Conservation (phyloP, 1,140 invertebrate species). For the Habropoda laboriosa region DNA sequence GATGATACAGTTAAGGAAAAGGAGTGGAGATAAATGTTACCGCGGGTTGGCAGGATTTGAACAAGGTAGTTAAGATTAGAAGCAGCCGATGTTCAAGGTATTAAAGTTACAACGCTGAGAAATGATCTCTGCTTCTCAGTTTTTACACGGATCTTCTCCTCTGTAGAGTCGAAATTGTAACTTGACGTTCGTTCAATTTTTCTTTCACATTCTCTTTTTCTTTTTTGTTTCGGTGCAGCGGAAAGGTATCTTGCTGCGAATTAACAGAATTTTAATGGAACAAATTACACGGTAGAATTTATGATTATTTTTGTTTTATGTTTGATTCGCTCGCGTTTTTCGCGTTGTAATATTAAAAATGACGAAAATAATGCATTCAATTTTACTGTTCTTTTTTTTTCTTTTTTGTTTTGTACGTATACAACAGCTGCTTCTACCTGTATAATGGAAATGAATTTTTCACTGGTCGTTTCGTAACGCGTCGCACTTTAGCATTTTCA, state of each 20-base stretch:
- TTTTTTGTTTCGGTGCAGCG: no score
- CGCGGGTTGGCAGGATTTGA: slow-evolving; percentile 12
- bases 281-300: neutral
- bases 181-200: no score
- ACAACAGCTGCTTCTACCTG: no score
- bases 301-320: neutral
- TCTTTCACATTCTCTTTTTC: no score
- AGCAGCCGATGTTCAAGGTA: neutral
- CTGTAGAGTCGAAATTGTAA: no score
- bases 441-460: neutral
- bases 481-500: neutral
- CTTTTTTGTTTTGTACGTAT: no score
- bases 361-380: neutral
- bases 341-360: neutral
- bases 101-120: slow-evolving; percentile 10
- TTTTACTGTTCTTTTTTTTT: no score
- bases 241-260: neutral
- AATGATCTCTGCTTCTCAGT: neutral
- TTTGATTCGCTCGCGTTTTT: neutral
- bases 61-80: slow-evolving; percentile 39
- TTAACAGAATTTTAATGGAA: neutral
- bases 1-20: slow-evolving; percentile 51
- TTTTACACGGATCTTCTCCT: slow-evolving; percentile 3
- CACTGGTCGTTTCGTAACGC: neutral
- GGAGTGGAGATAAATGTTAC: slow-evolving; percentile 35